A percentile compares a stretch with the other conserved stretches of the same genome.
These are phyloP conservation scores for Chrysina gloriosa DNA, from an alignment of 2,888 invertebrate species.

Conservation along the genomic window DNA sequence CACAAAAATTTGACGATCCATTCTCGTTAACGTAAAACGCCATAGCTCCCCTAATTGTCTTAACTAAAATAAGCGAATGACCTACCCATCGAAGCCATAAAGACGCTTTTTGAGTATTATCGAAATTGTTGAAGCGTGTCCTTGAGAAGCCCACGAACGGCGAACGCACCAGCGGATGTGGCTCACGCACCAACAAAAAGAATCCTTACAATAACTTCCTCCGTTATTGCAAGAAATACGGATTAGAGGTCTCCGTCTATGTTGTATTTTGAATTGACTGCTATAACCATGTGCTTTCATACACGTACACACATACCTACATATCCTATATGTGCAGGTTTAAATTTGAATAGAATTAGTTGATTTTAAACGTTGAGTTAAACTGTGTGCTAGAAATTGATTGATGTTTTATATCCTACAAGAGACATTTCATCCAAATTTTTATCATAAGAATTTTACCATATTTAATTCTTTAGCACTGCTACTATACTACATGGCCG, in stretches of 20 bases:
- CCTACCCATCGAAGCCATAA: conserved; percentile 36
- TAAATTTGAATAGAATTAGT: too few species aligned
- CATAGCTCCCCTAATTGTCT: neutral
- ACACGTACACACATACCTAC: neutral
- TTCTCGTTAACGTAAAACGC: neutral
- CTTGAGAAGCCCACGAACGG: conserved; percentile 45
- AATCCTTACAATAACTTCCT: conserved; percentile 46
- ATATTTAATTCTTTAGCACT: too few species aligned
- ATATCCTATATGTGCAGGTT: neutral
- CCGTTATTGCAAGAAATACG: conserved; percentile 39
- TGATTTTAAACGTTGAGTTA: too few species aligned
- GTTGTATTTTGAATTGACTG: conserved; percentile 18
- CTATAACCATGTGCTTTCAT: neutral
- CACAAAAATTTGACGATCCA: too few species aligned
- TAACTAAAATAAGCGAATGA: conserved; percentile 24
- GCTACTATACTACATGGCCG: too few species aligned
- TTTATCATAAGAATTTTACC: too few species aligned
- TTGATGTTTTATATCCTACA: too few species aligned
- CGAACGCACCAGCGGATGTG: conserved; percentile 47
- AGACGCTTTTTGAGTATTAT: conserved; percentile 47
- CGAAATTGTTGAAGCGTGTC: conserved; percentile 49
- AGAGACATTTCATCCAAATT: too few species aligned
- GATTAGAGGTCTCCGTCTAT: conserved; percentile 27
- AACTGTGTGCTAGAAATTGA: too few species aligned
- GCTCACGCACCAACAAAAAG: conserved; percentile 48